Base-by-base conservation (phyloP, 2,888 invertebrate species). In the Lepetodrilus schrolli region DNA sequence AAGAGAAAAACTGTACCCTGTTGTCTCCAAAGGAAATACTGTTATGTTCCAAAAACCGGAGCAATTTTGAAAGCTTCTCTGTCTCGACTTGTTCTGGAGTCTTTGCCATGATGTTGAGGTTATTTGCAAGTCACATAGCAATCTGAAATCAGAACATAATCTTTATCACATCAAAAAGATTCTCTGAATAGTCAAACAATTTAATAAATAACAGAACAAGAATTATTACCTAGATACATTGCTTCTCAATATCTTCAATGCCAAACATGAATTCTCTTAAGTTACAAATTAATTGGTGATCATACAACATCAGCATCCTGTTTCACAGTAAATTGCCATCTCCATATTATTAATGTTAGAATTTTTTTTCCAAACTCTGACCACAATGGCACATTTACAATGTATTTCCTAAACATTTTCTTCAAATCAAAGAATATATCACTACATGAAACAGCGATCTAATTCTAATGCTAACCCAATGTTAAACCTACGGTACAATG, bases 1-100 rank as follows among this genome's bases (percentile, higher is more conserved):
- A n/a, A n/a, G n/a, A n/a, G n/a, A 3, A n/a, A 48, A 48, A 4
- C 10, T 26, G 23, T 30, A 68, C 68, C 43, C 47, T 47, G 20
- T 47, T 68, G 68, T 76, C 76, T 26, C 74, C 76, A 43, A 79
- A 70, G 23, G 48, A 71, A n/a, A 66, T 71, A 49, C 68, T 72
- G 43, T 78, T 76, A 7, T 65, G 74, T 38, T 78, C 79, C 26
- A 79, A 47, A 20, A 79, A 75, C 23, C 65, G 71, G 4, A 79
- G 65, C 23, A 79, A 66, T 48, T 66, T 74, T 23, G 74, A 37
- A 13, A 79, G 66, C 48, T 74, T 73, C 8, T 79, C 73, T 51
- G 68, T 17, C 7, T 75, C 75, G 1, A 21, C 23, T 10, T 51
- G 17, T 1, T 17, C n/a, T 43, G 43, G 43, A 0, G 43, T 43